Base-by-base conservation (phyloP, 2,888 invertebrate species). In the Scaptomyza parva region DNA sequence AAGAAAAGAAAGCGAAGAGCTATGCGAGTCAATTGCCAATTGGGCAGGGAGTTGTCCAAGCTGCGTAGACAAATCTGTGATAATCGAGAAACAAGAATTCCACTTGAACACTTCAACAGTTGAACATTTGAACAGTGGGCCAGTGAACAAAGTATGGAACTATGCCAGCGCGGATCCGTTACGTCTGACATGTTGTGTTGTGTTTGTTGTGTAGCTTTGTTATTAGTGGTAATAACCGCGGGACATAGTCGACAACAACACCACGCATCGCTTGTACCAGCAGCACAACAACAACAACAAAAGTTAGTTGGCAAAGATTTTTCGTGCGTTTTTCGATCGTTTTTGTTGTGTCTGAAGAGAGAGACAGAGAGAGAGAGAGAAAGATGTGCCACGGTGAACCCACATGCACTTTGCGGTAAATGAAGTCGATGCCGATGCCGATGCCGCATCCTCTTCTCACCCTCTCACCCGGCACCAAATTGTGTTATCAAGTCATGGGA, bases 401-500 rank as follows among this genome's bases (percentile, higher is more conserved):
- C 86, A 86, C 81, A 82, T 82, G 82, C 82, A 86, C 85, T 82
- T 82, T 82, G 82, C 82, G 86, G 82, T 82, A 82, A 82, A 84
- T 76, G 73, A 76, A 81, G 83, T 73, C 76, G 69, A 54, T 57
- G 52, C 68, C 58, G 69, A 54, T 57, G 52, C 68, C 58, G 55
- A 58, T 51, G 51, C 63, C 58, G 59, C 72, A 66, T 51, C 64
- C 18, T n/a, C n/a, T n/a, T n/a, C n/a, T n/a, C n/a, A n/a, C n/a
- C n/a, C n/a, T n/a, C n/a, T 55, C 64, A 24, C 30, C 53, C 30
- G 63, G 48, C 68, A 71, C 65, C 82, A 86, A 84, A 85, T 82
- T 85, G 79, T 87, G 88, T 87, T 86, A 83, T 86, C 88, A 86
- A 88, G 70, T 59, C 85, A 80, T 85, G 85, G 88, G 85, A 85